Evolutionary conservation across 2,113 vertebrate species (phyloP), one percentile per base, ranked within the genome.

Genomic region (Tympanuchus pallidicinctus): DNA sequence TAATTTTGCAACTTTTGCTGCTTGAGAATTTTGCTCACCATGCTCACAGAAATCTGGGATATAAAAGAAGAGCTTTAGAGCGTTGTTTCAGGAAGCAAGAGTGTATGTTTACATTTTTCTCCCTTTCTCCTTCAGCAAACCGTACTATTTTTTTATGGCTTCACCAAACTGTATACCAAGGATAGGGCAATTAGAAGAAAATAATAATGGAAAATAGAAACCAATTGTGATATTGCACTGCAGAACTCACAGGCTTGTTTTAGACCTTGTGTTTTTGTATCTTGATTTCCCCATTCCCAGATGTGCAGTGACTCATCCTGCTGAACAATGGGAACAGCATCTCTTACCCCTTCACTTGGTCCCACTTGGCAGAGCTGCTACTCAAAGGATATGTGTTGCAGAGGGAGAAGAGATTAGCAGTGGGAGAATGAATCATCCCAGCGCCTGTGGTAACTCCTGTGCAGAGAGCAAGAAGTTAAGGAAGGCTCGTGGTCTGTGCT

Each of bases 301-400:
- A 95, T 97, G 94, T 96, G 86, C 91, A 65, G 71, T 97, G 96
- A 97, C 91, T 97, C 97, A 97, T 90, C 78, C 74, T 57, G 8
- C 69, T 88, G 86, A 94, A 94, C 93, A 96, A 97, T 96, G 95
- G 96, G 96, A 96, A 96, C 92, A 87, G 88, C 96, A 89, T 89
- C 97, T 94, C 92, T 22, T 52, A 30, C 10, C 96, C 91, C 94
- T 96, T 94, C 95, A 79, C 86, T 96, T 28, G 85, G 82, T 94
- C 92, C 84, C 86, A 63, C 27, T 93, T 97, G 82, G 79, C 95
- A 94, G 5, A 86, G 24, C 32, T 15, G 34, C 87, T 95, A 60
- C 94, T 97, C 97, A 96, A 84, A 97, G 96, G 94, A 74, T 93
- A 48, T 85, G 73, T 60, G 5, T 5, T 94, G 89, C 90, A 45